Conservation (phyloP, 2,888 invertebrate species). For the Galeopsomyia nigrocyanea region DNA sequence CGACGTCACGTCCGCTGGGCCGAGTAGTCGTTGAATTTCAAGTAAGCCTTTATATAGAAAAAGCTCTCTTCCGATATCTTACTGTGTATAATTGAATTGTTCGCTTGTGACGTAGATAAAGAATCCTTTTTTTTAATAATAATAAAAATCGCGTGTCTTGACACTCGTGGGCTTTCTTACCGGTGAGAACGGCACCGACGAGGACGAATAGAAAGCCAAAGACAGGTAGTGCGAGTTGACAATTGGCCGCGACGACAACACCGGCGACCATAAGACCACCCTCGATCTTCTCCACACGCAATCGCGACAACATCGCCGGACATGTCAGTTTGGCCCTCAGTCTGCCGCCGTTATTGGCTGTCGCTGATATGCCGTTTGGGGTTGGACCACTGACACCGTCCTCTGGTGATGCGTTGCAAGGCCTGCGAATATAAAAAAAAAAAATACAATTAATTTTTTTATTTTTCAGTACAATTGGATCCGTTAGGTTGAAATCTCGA, state of each 20-base stretch:
- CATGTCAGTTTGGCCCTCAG: constrained; percentile 68
- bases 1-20: too few species aligned
- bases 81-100: too few species aligned
- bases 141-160: too few species aligned
- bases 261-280: constrained; percentile 83
- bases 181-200: constrained; percentile 82
- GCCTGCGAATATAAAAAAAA: constrained; percentile 67
- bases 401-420: constrained; percentile 75
- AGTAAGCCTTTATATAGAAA: too few species aligned
- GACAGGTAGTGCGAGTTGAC: constrained; percentile 82
- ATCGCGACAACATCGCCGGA: constrained; percentile 78
- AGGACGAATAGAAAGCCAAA: constrained; percentile 83
- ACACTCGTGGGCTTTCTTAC: constrained; percentile 64
- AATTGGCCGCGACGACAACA: constrained; percentile 82
- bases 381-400: constrained; percentile 63
- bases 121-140: too few species aligned
- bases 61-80: too few species aligned
- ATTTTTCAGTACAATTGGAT: too few species aligned
- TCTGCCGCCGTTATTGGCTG: constrained; percentile 49
- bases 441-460: neutral
- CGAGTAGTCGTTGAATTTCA: too few species aligned
- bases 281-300: constrained; percentile 82
- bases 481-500: too few species aligned
- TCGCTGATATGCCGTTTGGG: constrained; percentile 56
- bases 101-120: too few species aligned